Percentiles rank a stretch among this genome's conserved stretches.
phyloP scores from a whole-genome alignment of 2,113 vertebrate species.

The Psammodynastes pulverulentus region DNA sequence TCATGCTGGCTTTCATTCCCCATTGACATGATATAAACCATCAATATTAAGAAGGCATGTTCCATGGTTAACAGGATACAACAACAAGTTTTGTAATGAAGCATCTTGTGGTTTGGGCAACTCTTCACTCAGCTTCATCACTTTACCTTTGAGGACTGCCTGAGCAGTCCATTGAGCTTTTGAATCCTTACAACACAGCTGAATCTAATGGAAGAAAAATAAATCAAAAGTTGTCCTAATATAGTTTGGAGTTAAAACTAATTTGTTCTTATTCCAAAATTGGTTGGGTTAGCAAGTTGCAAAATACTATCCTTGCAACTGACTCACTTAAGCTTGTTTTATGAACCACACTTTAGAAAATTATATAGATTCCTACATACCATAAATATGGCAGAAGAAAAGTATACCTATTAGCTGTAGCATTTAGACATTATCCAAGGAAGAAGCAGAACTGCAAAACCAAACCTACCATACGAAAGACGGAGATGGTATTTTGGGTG shows the following conservation, averaged over 20 bases:
- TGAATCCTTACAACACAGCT: neutral
- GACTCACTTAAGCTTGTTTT: neutral
- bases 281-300: neutral
- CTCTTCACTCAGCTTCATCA: neutral
- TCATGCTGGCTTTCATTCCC: neutral
- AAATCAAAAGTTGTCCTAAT: neutral
- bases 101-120: neutral
- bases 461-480: conserved; percentile 84
- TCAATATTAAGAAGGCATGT: neutral
- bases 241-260: neutral
- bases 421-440: neutral
- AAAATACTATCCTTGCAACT: neutral
- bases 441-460: neutral
- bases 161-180: neutral
- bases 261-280: neutral
- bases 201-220: neutral
- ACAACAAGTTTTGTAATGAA: neutral
- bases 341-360: neutral
- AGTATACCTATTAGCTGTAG: neutral
- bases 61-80: neutral
- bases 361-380: neutral
- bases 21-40: neutral
- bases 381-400: neutral
- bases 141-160: neutral
- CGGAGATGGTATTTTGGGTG: conserved; percentile 66